Evolutionary conservation across 2,888 invertebrate genomes (phyloP).

Genomic region (Pachycephus smyrnensis): DNA sequence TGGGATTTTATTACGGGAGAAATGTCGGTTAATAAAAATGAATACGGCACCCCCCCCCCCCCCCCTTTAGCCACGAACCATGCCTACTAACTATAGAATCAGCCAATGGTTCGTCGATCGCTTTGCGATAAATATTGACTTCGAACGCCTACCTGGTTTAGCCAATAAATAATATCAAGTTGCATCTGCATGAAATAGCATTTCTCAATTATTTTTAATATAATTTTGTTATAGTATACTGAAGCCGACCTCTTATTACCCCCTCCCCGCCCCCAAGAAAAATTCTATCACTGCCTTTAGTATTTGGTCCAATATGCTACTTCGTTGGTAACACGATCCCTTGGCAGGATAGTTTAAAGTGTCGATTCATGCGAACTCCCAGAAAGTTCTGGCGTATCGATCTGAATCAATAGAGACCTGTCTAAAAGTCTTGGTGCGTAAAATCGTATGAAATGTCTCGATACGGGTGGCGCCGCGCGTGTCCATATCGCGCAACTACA

Average conservation of each 20-base stretch:
- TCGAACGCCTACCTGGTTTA: background rate
- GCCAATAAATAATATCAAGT: background rate
- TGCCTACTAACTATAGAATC: background rate
- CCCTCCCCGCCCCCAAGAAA: no score
- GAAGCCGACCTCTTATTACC: no score
- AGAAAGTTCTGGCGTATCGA: constrained; percentile 52
- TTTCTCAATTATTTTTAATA: no score
- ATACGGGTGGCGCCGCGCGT: constrained; percentile 54
- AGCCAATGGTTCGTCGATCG: background rate
- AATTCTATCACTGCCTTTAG: background rate
- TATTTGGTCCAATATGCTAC: background rate
- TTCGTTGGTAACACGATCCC: constrained; percentile 36
- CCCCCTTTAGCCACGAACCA: background rate
- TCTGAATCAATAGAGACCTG: constrained; percentile 55
- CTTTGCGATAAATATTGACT: background rate
- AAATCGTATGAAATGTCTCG: constrained; percentile 59
- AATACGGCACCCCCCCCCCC: constrained; percentile 45
- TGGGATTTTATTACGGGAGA: constrained; percentile 66
- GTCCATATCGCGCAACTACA: background rate
- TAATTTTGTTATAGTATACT: no score
- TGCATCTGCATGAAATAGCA: no score
- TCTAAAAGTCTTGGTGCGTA: constrained; percentile 57
- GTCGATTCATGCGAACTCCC: constrained; percentile 54
- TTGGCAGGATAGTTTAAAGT: constrained; percentile 35
- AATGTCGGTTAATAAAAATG: constrained; percentile 68